phyloP scores from a whole-genome alignment of 2,888 invertebrate genomes.

The Lithophane ornitopus region DNA sequence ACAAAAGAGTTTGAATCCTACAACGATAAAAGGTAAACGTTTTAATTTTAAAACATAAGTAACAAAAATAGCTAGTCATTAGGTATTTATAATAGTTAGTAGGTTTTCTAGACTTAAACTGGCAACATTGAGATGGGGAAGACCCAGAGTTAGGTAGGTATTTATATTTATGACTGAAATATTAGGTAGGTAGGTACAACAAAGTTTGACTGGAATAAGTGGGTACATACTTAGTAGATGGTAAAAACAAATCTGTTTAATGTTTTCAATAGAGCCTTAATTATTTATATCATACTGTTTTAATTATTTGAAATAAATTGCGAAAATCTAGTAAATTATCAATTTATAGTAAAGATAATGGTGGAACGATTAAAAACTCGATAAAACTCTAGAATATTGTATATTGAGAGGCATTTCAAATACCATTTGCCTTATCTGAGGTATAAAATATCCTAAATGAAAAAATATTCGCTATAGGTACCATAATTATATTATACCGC shows the following conservation, averaged over 20 bases:
- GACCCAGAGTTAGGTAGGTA: constrained; percentile 14
- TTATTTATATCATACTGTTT: constrained; percentile 3
- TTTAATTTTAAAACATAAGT: background rate
- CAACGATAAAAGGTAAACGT: background rate
- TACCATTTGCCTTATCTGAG: background rate
- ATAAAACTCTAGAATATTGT: background rate
- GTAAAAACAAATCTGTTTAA: background rate
- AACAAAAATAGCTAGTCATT: background rate
- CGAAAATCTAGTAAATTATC: background rate
- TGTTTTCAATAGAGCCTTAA: background rate
- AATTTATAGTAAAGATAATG: background rate
- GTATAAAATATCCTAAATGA: background rate
- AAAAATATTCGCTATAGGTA: too few relatives aligned
- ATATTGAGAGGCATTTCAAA: background rate
- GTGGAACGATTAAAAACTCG: background rate
- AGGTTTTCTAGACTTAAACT: constrained; percentile 24
- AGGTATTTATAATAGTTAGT: background rate
- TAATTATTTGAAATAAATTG: background rate
- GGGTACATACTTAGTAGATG: background rate
- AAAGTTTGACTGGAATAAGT: background rate
- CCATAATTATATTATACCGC: too few relatives aligned
- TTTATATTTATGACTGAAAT: constrained; percentile 5
- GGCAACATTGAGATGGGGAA: constrained; percentile 54
- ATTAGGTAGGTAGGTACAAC: constrained; percentile 12
- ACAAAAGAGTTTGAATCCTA: background rate